Evolutionary conservation across 2,113 vertebrate genomes (phyloP).

Genomic region (Ascaphus truei): DNA sequence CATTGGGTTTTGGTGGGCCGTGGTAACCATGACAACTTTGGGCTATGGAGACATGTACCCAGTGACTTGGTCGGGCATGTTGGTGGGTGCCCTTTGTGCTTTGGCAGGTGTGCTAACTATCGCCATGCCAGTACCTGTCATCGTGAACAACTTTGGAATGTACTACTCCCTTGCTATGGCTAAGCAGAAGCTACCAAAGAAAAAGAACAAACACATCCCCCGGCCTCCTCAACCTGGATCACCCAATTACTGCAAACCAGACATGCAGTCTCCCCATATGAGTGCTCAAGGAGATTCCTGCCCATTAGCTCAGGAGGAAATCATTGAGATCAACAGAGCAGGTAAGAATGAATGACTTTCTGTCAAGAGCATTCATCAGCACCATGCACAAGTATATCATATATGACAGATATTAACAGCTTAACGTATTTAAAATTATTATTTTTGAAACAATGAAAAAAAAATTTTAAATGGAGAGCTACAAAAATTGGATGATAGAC

Average conservation of each 20-base stretch:
- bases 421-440: too few species aligned
- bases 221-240: conserved; percentile 86
- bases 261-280: conserved; percentile 60
- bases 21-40: conserved; percentile 93
- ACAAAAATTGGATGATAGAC: too few species aligned
- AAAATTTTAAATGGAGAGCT: too few species aligned
- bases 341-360: conserved; percentile 42
- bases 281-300: conserved; percentile 71
- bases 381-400: background rate
- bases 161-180: conserved; percentile 96
- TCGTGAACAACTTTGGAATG: conserved; percentile 97
- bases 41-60: conserved; percentile 97
- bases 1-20: conserved; percentile 96
- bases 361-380: background rate
- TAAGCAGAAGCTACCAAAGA: conserved; percentile 95
- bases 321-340: conserved; percentile 83
- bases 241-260: conserved; percentile 88
- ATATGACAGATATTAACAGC: background rate
- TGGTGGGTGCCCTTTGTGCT: conserved; percentile 89
- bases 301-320: conserved; percentile 89
- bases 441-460: too few species aligned
- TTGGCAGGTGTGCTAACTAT: conserved; percentile 93
- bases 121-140: conserved; percentile 96
- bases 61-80: conserved; percentile 93
- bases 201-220: conserved; percentile 94